Conservation (phyloP, 2,113 vertebrate genomes). For the Eudyptes chrysolophus region DNA sequence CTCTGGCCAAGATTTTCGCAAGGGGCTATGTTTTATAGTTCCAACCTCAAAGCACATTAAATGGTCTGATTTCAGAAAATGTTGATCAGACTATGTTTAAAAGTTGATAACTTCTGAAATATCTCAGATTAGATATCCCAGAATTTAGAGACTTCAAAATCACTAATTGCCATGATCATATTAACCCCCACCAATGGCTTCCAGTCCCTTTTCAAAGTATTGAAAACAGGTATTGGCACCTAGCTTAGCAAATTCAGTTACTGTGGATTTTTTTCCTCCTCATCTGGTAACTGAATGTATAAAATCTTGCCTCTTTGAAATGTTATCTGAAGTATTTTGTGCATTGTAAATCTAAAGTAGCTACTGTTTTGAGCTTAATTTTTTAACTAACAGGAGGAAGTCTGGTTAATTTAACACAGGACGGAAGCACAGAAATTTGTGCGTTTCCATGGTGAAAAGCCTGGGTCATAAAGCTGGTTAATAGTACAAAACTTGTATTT, state of each 20-base stretch:
- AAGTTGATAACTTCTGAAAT: neutral
- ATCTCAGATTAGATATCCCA: neutral
- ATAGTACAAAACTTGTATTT: neutral
- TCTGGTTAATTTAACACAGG: neutral
- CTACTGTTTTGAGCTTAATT: neutral
- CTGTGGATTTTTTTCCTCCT: neutral
- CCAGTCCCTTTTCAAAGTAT: neutral
- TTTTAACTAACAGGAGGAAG: neutral
- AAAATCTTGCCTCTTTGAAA: neutral
- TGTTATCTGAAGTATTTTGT: neutral
- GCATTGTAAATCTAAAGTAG: neutral
- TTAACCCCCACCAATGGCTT: neutral
- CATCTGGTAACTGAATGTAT: neutral
- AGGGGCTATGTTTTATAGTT: neutral
- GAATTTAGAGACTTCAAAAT: neutral
- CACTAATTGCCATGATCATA: neutral
- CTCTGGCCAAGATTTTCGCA: neutral
- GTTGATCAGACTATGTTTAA: neutral
- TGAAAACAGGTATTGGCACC: neutral
- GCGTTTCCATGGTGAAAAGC: neutral
- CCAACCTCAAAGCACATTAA: neutral
- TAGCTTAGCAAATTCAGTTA: neutral
- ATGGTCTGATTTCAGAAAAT: neutral
- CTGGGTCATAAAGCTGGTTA: neutral
- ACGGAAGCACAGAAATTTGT: neutral